Base-by-base conservation (phyloP, 2,797 vertebrate genomes). In the Mastacembelus armatus region DNA sequence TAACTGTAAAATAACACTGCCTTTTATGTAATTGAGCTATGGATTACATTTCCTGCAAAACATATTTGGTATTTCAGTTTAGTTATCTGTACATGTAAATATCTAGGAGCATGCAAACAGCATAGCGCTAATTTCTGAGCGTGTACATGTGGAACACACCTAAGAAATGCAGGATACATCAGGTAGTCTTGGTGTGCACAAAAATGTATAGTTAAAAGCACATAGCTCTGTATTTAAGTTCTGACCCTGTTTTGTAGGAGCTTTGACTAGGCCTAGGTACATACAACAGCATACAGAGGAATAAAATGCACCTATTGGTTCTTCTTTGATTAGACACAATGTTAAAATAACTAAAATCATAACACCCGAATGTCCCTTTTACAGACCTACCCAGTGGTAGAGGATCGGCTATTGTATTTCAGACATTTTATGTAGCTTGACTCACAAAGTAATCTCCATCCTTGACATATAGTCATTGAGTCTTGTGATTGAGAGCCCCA, bases 191-290 rank as follows among this genome's bases (percentile, higher is more conserved):
- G n/a, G n/a, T n/a, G n/a, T n/a, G n/a, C n/a, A n/a, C n/a, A n/a
- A n/a, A n/a, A n/a, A n/a, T n/a, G n/a, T n/a, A n/a, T n/a, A n/a
- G n/a, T n/a, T n/a, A n/a, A n/a, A n/a, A n/a, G n/a, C n/a, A n/a
- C n/a, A n/a, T n/a, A n/a, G n/a, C n/a, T n/a, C n/a, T n/a, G 26
- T 7, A 30, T 71, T 60, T 26, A n/a, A 64, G 24, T 39, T 58
- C 35, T 64, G 44, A 24, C 44, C 35, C 69, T 32, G 19, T 58
- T 33, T 26, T 64, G 27, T 21, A 10, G 4, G 45, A n/a, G n/a
- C 66, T 55, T 50, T 58, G 21, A 40, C 39, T 50, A 12, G 73
- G 10, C 44, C 66, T 59, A 71, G 44, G 55, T 69, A 50, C 4
- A 27, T 56, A 3, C 4, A 30, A 40, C 24, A 44, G 4, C 26